Conservation (phyloP, 2,797 vertebrate genomes). For the Danio jaintianensis region DNA sequence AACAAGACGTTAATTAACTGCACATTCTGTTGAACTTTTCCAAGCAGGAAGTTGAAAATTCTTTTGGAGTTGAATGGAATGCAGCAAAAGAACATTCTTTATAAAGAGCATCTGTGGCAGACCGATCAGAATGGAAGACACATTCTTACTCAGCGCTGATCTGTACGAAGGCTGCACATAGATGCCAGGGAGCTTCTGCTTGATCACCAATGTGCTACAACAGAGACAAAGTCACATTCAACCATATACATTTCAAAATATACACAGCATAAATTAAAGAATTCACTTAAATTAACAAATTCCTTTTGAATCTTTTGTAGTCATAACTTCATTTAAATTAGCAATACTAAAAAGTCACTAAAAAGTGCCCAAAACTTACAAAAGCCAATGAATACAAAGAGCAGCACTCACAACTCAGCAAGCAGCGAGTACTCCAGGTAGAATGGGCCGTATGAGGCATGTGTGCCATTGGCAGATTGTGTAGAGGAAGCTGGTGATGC, state of each 20-base stretch:
- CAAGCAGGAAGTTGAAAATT: conserved; percentile 13
- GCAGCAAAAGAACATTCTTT: background rate
- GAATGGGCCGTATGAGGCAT: conserved; percentile 97
- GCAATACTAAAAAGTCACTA: background rate
- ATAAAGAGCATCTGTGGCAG: background rate
- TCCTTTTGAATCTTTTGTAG: background rate
- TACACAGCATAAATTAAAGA: background rate
- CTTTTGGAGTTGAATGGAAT: conserved; percentile 8
- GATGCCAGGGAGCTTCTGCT: conserved; percentile 96
- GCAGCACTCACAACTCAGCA: conserved; percentile 92
- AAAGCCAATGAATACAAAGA: background rate
- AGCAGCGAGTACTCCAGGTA: conserved; percentile 98
- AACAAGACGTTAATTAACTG: conserved; percentile 13
- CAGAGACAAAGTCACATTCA: conserved; percentile 49
- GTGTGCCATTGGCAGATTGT: conserved; percentile 92
- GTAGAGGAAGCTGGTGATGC: conserved; percentile 79
- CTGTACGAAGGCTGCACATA: conserved; percentile 97
- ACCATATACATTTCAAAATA: conserved; percentile 21
- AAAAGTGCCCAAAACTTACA: background rate
- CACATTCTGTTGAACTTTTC: background rate
- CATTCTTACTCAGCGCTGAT: conserved; percentile 92
- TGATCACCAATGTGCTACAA: conserved; percentile 92
- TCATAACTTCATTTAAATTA: background rate
- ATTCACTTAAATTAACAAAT: background rate
- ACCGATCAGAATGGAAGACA: background rate